Evolutionary conservation across 2,113 vertebrate species (phyloP).

Genomic region (Ivindomyrus marchei): DNA sequence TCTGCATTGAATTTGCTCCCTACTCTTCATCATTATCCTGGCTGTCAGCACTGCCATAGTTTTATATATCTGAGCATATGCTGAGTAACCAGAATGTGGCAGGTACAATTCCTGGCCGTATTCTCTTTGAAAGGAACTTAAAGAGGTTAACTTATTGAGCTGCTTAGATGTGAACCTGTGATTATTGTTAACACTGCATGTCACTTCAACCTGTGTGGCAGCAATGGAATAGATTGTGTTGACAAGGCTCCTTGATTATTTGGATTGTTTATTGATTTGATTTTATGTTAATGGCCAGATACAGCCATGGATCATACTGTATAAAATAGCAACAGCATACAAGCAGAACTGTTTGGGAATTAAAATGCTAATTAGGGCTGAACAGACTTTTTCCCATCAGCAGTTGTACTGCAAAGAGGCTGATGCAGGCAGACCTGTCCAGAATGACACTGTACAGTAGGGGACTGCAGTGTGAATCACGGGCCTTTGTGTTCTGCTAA

Average conservation of each 20-base stretch:
- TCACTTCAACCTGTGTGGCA: background rate
- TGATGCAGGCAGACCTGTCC: background rate
- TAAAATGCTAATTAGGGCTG: background rate
- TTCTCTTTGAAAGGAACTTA: background rate
- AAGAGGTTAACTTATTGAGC: background rate
- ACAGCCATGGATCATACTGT: background rate
- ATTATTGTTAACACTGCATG: background rate
- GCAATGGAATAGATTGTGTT: background rate
- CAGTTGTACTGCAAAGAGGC: background rate
- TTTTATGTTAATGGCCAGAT: background rate
- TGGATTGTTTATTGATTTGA: background rate
- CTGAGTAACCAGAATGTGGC: background rate
- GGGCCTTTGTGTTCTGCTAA: background rate
- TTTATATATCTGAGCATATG: background rate
- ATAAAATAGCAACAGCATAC: background rate
- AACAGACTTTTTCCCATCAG: background rate
- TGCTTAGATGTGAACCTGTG: background rate
- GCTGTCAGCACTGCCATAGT: background rate
- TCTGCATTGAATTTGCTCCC: background rate
- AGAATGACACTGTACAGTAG: background rate
- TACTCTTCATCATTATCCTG: background rate
- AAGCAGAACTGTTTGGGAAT: background rate
- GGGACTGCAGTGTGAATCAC: background rate
- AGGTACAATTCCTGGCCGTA: background rate
- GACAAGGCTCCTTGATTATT: background rate